Conservation (phyloP, 2,113 vertebrate genomes). For the Daphoenositta chrysoptera region DNA sequence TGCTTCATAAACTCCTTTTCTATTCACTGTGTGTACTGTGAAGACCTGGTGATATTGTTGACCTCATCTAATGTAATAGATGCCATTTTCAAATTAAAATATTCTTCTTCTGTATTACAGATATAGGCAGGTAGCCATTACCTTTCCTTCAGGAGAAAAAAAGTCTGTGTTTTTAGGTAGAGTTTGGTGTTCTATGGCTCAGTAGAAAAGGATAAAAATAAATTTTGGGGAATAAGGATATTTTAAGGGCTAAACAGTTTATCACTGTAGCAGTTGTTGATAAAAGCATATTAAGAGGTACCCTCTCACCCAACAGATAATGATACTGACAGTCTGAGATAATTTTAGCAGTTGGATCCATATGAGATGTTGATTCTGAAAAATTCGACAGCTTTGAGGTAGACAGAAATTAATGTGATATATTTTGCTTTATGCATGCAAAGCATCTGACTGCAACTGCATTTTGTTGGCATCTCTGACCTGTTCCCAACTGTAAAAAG, state of each 20-base stretch:
- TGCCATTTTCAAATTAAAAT: neutral
- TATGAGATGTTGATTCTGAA: neutral
- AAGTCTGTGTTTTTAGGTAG: neutral
- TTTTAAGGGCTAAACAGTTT: neutral
- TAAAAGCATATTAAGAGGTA: neutral
- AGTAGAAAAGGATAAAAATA: neutral
- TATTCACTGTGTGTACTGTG: neutral
- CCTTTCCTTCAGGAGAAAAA: neutral
- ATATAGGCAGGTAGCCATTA: neutral
- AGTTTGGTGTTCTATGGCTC: neutral
- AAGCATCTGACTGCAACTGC: neutral
- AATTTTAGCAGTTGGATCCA: neutral
- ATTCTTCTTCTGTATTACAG: neutral
- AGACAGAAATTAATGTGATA: neutral
- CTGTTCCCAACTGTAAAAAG: neutral
- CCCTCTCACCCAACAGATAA: neutral
- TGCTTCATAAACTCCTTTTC: neutral
- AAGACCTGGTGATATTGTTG: neutral
- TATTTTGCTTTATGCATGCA: neutral
- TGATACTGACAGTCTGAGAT: neutral
- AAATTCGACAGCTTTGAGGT: neutral
- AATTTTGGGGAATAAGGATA: neutral
- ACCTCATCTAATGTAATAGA: neutral
- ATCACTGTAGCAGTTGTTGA: neutral
- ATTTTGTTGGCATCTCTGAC: neutral